phyloP scores from a whole-genome alignment of 2,113 vertebrate species.

The Poeciliopsis turrubarensis region DNA sequence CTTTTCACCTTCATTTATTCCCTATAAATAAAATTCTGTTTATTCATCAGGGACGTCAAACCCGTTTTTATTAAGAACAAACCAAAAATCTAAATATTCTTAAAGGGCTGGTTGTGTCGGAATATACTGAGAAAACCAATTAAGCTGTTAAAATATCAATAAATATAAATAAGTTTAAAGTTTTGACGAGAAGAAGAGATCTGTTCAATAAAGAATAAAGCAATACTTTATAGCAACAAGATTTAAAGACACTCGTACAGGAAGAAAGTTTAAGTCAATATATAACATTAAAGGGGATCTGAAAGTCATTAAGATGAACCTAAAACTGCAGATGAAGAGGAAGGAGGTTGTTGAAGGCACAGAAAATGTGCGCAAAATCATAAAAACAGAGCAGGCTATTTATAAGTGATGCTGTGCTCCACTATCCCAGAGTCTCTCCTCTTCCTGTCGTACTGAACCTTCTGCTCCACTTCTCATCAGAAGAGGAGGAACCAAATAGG shows the following conservation, averaged over 20 bases:
- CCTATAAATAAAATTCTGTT: too few species aligned
- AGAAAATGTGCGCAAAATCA: constrained; percentile 14
- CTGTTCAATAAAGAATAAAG: not conserved
- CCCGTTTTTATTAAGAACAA: too few species aligned
- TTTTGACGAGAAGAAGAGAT: not conserved
- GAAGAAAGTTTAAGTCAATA: not conserved
- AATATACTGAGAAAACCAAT: too few species aligned
- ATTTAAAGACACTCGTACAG: not conserved
- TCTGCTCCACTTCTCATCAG: constrained; percentile 73
- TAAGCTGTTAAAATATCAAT: too few species aligned
- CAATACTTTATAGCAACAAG: not conserved
- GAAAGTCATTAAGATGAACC: constrained; percentile 6
- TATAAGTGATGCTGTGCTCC: constrained; percentile 69
- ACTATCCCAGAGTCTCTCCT: constrained; percentile 62
- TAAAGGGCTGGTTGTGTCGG: too few species aligned
- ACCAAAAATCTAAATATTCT: too few species aligned
- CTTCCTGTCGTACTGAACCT: constrained; percentile 59
- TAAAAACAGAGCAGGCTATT: constrained; percentile 64
- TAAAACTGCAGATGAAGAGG: constrained; percentile 27
- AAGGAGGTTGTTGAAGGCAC: constrained; percentile 29
- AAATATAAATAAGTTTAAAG: not conserved
- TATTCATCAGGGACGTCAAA: too few species aligned
- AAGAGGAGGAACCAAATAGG: constrained; percentile 60
- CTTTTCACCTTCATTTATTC: not conserved
- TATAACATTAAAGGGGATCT: not conserved